Base-by-base conservation (phyloP, 2,888 invertebrate species). In the Idaea dimidiata region DNA sequence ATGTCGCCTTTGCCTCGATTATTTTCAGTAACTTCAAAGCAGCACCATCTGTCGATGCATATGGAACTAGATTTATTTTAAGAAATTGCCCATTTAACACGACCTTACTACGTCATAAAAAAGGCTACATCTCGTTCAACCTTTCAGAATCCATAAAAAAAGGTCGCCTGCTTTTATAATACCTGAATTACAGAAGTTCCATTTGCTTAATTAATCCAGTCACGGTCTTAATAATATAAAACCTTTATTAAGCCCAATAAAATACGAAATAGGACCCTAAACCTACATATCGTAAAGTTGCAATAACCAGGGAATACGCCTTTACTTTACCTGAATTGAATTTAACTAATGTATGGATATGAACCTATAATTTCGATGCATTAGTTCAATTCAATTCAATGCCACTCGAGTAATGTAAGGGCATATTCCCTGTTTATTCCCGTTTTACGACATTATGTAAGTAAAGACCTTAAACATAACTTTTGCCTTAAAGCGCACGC, bases 281-380 rank as follows among this genome's bases (percentile, higher is more conserved):
- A 63, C 61, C 64, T 65, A 67, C 65, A 54, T 61, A 64, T 62
- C 65, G 65, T 67, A 67, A 67, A 67, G 61, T 63, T 17, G 60
- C 57, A 62, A 61, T 62, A 60, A 59, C 59, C 56, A 55, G 59
- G 55, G 57, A 62, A 58, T 62, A 63, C 60, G 62, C 67, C 65
- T 59, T 61, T 63, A 66, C 65, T 63, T 62, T 65, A 57, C 58
- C 59, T 63, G 59, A 66, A 77, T 70, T 71, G 67, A 69, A 73
- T 70, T 70, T 66, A 66, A 67, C 68, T 74, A 77, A 76, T 76
- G 74, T 72, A 74, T 59, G 72, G 65, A 62, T 69, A 70, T 74
- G 58, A 63, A 66, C 67, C 74, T 78, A 76, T 70, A 76, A 43
- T 43, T 14, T 8, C 7, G 8, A 43, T 43, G 43, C 43, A 8